phyloP scores from a whole-genome alignment of 2,113 vertebrate genomes.

The Pitta sordida region DNA sequence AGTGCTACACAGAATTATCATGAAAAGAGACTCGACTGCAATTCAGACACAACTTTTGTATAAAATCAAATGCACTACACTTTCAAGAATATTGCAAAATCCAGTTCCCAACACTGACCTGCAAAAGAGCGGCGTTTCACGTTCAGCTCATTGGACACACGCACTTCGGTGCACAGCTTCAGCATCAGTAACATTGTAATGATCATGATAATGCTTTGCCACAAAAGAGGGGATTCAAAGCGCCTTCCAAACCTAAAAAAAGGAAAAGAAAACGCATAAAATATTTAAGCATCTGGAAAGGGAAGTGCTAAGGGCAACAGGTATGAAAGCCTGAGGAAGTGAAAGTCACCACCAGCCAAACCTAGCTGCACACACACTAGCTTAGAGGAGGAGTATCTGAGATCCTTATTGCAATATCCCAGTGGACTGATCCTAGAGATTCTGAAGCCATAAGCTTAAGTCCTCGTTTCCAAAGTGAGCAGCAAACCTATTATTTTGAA shows the following conservation, averaged over 20 bases:
- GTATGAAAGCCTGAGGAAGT: background rate
- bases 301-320: background rate
- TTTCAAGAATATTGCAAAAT: background rate
- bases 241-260: constrained; percentile 84
- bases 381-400: background rate
- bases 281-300: background rate
- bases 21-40: background rate
- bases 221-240: constrained; percentile 89
- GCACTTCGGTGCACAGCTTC: constrained; percentile 89
- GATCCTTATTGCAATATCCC: background rate
- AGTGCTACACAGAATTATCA: background rate
- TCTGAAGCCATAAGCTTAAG: background rate
- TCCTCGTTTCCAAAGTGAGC: background rate
- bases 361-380: background rate
- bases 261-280: background rate
- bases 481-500: background rate
- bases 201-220: constrained; percentile 97
- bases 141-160: constrained; percentile 82
- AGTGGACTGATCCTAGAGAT: background rate
- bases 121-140: constrained; percentile 86
- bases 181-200: constrained; percentile 93
- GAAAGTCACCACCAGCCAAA: background rate
- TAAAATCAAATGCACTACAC: background rate
- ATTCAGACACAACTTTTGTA: background rate
- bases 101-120: constrained; percentile 75